These are phyloP conservation scores for Alloplasta piceator DNA, from an alignment of 2,888 invertebrate genomes.

Conservation along the genomic window DNA sequence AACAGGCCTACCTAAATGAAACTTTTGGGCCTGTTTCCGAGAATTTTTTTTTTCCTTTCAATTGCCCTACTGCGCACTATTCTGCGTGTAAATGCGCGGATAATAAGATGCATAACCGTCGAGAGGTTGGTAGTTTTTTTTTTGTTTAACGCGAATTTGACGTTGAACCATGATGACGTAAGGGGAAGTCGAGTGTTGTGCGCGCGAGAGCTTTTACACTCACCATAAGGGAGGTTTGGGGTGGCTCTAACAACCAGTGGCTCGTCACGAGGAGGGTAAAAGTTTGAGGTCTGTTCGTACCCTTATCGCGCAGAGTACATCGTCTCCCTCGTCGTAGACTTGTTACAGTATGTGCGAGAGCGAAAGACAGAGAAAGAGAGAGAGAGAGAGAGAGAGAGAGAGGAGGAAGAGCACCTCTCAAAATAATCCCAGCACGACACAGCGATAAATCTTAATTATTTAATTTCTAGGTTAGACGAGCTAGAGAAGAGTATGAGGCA, in stretches of 20 bases:
- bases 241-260: slow-evolving; percentile 11
- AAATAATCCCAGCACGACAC: slow-evolving; percentile 63
- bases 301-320: slow-evolving; percentile 15
- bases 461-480: slow-evolving; percentile 69
- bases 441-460: slow-evolving; percentile 75
- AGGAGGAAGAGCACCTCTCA: slow-evolving; percentile 61
- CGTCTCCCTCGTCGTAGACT: slow-evolving; percentile 10
- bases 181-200: slow-evolving; percentile 18
- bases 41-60: no score
- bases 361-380: slow-evolving; percentile 5
- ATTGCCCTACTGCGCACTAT: no score
- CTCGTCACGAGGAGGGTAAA: slow-evolving; percentile 49
- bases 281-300: slow-evolving; percentile 38
- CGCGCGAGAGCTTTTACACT: slow-evolving; percentile 39
- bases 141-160: slow-evolving; percentile 33
- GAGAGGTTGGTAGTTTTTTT: neutral
- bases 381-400: slow-evolving; percentile 22
- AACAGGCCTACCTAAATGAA: no score
- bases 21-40: no score
- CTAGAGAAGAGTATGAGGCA: slow-evolving; percentile 14
- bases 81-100: neutral
- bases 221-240: slow-evolving; percentile 3
- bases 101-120: neutral
- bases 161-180: slow-evolving; percentile 15
- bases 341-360: neutral